Conservation (phyloP, 2,113 vertebrate genomes). For the Todiramphus saurophagus region DNA sequence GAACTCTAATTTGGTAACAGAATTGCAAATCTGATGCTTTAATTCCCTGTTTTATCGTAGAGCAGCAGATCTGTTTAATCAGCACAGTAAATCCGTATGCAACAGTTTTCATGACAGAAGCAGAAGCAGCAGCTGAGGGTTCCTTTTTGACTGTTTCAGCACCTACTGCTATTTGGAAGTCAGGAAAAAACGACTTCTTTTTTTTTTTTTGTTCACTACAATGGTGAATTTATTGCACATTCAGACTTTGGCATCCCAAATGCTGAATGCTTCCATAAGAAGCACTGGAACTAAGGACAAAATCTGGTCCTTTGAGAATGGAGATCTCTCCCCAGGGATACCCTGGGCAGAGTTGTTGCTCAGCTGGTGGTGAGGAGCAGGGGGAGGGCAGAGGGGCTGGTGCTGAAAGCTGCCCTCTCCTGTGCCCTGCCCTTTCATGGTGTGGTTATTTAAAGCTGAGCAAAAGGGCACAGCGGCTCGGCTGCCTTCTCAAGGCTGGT, state of each 20-base stretch:
- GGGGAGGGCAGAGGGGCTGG: background rate
- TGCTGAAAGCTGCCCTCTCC: background rate
- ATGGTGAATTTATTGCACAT: no score
- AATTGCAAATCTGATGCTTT: background rate
- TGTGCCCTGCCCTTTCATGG: background rate
- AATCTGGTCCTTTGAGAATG: background rate
- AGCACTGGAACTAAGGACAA: no score
- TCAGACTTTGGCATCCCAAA: background rate
- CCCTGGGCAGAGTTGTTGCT: background rate
- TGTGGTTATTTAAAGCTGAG: background rate
- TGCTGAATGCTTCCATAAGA: background rate
- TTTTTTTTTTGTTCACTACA: background rate
- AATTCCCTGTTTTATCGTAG: background rate
- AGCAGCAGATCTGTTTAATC: conserved; percentile 7
- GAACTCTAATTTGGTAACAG: background rate
- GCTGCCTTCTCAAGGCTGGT: background rate
- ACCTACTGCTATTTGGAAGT: background rate
- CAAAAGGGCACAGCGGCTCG: background rate
- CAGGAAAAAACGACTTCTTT: accelerated
- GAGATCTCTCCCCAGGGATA: background rate
- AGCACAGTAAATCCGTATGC: background rate
- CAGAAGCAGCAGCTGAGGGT: background rate
- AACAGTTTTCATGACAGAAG: background rate
- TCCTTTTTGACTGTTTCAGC: background rate
- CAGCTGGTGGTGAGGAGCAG: accelerated